These are phyloP conservation scores for Zophobas morio DNA, from an alignment of 1,140 invertebrate genomes.

Conservation along the genomic window DNA sequence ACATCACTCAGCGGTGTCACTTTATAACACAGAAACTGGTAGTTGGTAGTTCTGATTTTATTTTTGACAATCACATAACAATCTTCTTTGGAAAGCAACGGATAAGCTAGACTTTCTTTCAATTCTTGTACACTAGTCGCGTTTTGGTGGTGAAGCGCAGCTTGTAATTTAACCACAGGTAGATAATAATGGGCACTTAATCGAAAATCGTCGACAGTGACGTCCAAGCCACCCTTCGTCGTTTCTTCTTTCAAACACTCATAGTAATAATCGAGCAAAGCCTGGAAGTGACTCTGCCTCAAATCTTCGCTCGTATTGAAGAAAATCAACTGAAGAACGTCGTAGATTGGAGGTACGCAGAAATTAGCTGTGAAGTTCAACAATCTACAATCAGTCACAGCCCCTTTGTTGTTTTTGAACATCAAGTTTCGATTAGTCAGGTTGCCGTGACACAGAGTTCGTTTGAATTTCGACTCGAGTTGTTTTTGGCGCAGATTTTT, in stretches of 20 bases:
- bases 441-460: slow-evolving; percentile 75
- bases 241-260: background rate
- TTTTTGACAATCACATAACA: slow-evolving; percentile 44
- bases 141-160: background rate
- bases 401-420: too few species aligned
- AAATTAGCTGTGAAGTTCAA: slow-evolving; percentile 74
- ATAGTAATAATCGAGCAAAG: slow-evolving; percentile 25
- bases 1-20: background rate
- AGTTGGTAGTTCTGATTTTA: slow-evolving; percentile 34
- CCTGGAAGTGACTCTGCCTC: slow-evolving; percentile 25
- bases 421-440: slow-evolving; percentile 77
- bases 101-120: slow-evolving; percentile 31
- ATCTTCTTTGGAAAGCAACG: slow-evolving; percentile 47
- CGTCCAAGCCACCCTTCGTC: background rate
- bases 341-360: slow-evolving; percentile 73
- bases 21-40: slow-evolving; percentile 30
- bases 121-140: slow-evolving; percentile 23
- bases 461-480: slow-evolving; percentile 65
- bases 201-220: slow-evolving; percentile 10
- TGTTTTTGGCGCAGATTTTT: slow-evolving; percentile 55
- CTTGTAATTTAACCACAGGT: slow-evolving; percentile 5
- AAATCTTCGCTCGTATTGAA: slow-evolving; percentile 47
- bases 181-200: background rate
- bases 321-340: slow-evolving; percentile 65
- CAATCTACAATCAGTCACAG: slow-evolving; percentile 70